phyloP scores from a whole-genome alignment of 2,888 invertebrate genomes.

The Acrobasis suavella region DNA sequence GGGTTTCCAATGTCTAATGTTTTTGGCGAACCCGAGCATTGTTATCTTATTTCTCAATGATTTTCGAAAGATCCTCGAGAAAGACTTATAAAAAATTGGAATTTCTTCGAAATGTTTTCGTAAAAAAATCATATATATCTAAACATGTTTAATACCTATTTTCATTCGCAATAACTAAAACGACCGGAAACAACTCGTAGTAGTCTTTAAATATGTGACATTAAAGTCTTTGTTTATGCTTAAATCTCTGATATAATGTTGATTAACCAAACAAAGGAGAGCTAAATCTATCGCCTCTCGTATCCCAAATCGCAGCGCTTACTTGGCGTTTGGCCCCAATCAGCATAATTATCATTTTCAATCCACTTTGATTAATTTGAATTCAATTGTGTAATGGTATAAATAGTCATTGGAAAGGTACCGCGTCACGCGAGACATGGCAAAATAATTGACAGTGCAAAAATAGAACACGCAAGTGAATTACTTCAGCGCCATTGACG shows the following conservation, averaged over 20 bases:
- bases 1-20: not conserved
- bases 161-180: too few species aligned
- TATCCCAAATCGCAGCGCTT: constrained; percentile 6
- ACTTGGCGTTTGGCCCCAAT: constrained; percentile 11
- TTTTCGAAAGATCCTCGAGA: not conserved
- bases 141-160: too few species aligned
- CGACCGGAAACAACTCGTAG: too few species aligned
- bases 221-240: not conserved
- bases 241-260: not conserved
- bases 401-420: constrained; percentile 16
- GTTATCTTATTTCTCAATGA: not conserved
- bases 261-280: not conserved
- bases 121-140: too few species aligned
- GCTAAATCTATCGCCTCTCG: constrained; percentile 13
- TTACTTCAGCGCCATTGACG: not conserved
- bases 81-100: too few species aligned
- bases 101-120: too few species aligned
- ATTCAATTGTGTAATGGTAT: constrained; percentile 13
- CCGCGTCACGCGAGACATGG: constrained; percentile 15
- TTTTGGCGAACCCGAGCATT: not conserved
- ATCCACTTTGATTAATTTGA: constrained; percentile 15
- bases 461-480: constrained; percentile 18
- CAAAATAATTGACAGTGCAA: constrained; percentile 14
- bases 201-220: too few species aligned
- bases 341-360: constrained; percentile 17